A percentile compares a stretch with the other conserved stretches of the same genome.
Evolutionary conservation across 2,888 invertebrate species (phyloP).

Genomic region (Dysmachus trigonus): DNA sequence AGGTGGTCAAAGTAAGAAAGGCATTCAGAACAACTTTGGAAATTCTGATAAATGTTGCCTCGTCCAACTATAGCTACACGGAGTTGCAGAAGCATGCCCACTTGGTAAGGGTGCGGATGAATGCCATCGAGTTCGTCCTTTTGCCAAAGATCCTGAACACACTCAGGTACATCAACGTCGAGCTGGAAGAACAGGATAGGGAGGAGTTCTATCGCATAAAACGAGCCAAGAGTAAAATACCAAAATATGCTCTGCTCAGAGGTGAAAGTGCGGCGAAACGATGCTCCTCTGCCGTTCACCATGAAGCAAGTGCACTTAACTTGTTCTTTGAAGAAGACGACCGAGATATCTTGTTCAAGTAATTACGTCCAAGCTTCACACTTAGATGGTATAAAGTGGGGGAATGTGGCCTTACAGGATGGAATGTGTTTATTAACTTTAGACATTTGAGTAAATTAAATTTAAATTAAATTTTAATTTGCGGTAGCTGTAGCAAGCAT

Average conservation of each 20-base stretch:
- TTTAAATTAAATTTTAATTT: neutral
- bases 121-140: conserved; percentile 31
- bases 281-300: neutral
- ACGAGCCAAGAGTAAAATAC: neutral
- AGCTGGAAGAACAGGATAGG: conserved; percentile 43
- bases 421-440: neutral
- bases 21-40: neutral
- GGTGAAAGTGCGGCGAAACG: neutral
- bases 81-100: neutral
- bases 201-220: conserved; percentile 42
- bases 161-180: conserved; percentile 23
- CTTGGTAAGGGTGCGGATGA: conserved; percentile 7
- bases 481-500: neutral
- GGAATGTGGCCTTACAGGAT: neutral
- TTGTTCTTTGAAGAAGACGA: neutral
- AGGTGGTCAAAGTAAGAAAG: conserved; percentile 11
- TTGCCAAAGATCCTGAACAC: conserved; percentile 24
- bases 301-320: neutral
- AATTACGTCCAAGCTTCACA: neutral
- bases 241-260: neutral
- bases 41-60: conserved; percentile 21
- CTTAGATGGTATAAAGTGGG: neutral
- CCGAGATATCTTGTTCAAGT: neutral
- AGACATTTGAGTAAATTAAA: neutral
- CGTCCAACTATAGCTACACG: neutral